A percentile compares a stretch with the other conserved stretches of the same genome.
phyloP scores from a whole-genome alignment of 1,140 invertebrate species.

The Mesaphorura yosii region DNA sequence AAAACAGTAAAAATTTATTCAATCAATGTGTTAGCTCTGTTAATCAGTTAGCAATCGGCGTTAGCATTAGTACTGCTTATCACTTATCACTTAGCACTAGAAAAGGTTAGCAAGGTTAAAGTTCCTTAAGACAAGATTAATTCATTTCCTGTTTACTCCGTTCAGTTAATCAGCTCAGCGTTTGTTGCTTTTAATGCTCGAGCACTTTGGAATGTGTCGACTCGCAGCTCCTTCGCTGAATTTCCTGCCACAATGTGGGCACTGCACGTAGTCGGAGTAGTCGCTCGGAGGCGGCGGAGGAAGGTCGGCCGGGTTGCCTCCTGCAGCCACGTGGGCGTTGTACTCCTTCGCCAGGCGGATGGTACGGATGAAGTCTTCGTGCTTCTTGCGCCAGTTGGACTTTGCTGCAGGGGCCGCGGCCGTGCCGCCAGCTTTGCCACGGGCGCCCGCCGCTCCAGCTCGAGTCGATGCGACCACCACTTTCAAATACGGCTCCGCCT shows the following conservation, averaged over 20 bases:
- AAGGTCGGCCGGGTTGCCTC: slow-evolving; percentile 71
- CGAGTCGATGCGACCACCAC: slow-evolving; percentile 34
- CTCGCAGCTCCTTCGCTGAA: slow-evolving; percentile 79
- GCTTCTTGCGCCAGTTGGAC: slow-evolving; percentile 76
- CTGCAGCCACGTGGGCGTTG: slow-evolving; percentile 68
- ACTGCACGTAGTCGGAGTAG: slow-evolving; percentile 79
- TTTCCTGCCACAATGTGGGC: slow-evolving; percentile 75
- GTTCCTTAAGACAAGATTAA: background rate
- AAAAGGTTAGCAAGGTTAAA: no score
- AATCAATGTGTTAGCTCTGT: no score
- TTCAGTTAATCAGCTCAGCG: slow-evolving; percentile 33
- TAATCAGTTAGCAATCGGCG: no score
- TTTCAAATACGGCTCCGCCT: slow-evolving; percentile 61
- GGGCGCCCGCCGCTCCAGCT: no score
- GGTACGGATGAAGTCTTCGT: slow-evolving; percentile 81
- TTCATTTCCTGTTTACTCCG: background rate
- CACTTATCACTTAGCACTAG: no score
- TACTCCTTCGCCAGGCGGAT: slow-evolving; percentile 80
- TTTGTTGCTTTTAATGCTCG: slow-evolving; percentile 68
- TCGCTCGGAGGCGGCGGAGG: slow-evolving; percentile 77
- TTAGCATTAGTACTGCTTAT: no score
- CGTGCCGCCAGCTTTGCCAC: no score
- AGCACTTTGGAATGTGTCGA: slow-evolving; percentile 87
- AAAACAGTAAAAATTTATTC: no score
- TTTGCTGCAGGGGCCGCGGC: no score